Percentiles rank a stretch among this genome's conserved stretches.
These are phyloP conservation scores for Spilosoma lubricipeda DNA, from an alignment of 2,888 invertebrate species.

Conservation along the genomic window DNA sequence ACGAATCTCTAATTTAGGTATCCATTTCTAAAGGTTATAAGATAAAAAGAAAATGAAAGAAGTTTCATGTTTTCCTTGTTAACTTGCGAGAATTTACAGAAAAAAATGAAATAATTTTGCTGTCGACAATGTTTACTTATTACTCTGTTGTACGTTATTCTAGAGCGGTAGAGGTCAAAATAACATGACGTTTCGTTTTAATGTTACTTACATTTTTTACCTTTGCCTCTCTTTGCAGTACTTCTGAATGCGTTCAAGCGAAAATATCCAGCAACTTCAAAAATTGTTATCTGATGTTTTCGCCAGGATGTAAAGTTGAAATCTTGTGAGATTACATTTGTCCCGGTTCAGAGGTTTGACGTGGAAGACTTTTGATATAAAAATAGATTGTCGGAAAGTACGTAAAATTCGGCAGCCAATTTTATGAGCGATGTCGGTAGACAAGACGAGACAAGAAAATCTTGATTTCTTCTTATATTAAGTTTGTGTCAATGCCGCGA, in stretches of 20 bases:
- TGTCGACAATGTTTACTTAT: constrained; percentile 52
- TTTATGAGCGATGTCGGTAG: constrained; percentile 19
- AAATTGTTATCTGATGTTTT: constrained; percentile 64
- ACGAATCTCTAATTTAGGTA: constrained; percentile 31
- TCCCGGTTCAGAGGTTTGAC: constrained; percentile 34
- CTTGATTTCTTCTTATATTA: constrained; percentile 23
- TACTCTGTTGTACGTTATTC: constrained; percentile 53
- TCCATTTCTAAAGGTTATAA: constrained; percentile 41
- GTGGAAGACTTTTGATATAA: constrained; percentile 34
- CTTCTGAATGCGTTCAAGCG: constrained; percentile 67
- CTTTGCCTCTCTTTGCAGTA: constrained; percentile 60
- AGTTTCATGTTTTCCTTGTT: constrained; percentile 74
- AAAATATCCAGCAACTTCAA: constrained; percentile 64
- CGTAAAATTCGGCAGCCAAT: constrained; percentile 20
- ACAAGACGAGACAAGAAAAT: no score
- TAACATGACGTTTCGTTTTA: constrained; percentile 52
- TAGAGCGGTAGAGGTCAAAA: constrained; percentile 60
- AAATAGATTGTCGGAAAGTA: constrained; percentile 28
- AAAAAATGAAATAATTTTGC: constrained; percentile 58
- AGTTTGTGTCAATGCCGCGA: constrained; percentile 25
- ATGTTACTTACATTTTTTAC: constrained; percentile 54
- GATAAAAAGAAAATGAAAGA: constrained; percentile 62
- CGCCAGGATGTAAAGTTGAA: constrained; percentile 54
- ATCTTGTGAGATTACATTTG: constrained; percentile 48
- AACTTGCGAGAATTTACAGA: constrained; percentile 63